Base-by-base conservation (phyloP, 2,888 invertebrate species). In the Diadromus collaris region DNA sequence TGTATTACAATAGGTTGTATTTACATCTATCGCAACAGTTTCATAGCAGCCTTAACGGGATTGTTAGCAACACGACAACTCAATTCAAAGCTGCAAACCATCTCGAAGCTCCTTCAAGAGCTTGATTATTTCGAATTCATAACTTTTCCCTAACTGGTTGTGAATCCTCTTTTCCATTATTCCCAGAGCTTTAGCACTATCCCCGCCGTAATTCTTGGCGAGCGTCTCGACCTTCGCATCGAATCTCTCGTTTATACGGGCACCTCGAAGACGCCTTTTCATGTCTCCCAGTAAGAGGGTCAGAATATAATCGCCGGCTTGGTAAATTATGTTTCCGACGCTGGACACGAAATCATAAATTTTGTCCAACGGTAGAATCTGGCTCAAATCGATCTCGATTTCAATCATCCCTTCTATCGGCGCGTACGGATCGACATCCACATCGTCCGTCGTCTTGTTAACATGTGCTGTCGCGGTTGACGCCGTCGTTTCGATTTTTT, bases 81-180 rank as follows among this genome's bases (percentile, higher is more conserved):
- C n/a, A 16, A 6, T 44, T 70, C 21, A 70, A 6, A 16, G 13
- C 16, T 48, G 54, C n/a, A 54, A 34, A 10, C 38, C 13, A 6
- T 70, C 61, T 19, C 32, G 29, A 48, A 79, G 67, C 24, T 60
- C 48, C 56, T 81, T 76, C 24, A 83, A 34, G 46, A 72, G 70
- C n/a, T 21, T 21, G 10, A 73, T 61, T 7, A 83, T 34, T 7
- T 63, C 41, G n/a, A 60, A 24, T 10, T 79, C 60, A 46, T 76
- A 82, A 21, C 63, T n/a, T 56, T 67, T 67, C 9, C 75, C 83
- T 13, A 83, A 78, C 38, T 60, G 65, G n/a, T 77, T 48, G 38
- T 46, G 58, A 70, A 83, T 77, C 48, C 61, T 38, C 5, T 60
- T 68, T 7, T 38, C 19, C 46, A 83, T 29, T 41, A 54, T 38